Evolutionary conservation across 2,888 invertebrate species (phyloP).

Genomic region (Oligia fasciuncula): DNA sequence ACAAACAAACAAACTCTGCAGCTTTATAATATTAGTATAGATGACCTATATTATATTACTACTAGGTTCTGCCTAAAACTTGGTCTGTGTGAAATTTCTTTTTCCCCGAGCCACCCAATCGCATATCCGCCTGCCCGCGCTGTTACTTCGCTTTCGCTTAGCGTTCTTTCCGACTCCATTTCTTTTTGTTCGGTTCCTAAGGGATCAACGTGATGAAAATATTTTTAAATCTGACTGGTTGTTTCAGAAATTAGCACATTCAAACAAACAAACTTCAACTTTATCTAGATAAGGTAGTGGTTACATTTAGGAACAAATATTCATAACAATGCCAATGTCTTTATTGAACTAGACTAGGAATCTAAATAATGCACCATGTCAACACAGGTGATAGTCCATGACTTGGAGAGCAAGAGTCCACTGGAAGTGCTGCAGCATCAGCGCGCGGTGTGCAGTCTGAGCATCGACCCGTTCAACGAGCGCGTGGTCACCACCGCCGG

Average conservation of each 20-base stretch:
- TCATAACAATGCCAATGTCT: neutral
- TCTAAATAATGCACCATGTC: neutral
- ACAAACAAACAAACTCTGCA: too few relatives aligned
- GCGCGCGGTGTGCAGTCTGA: constrained; percentile 97
- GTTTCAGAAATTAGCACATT: neutral
- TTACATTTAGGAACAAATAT: neutral
- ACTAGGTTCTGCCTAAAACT: too few relatives aligned
- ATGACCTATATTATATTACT: too few relatives aligned
- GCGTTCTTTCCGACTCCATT: neutral
- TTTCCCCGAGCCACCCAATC: too few relatives aligned
- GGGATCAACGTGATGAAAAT: neutral
- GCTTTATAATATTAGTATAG: too few relatives aligned
- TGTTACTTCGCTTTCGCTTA: neutral
- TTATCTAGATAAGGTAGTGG: neutral
- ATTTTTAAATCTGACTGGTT: neutral
- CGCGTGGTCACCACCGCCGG: constrained; percentile 96
- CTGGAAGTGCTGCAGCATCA: constrained; percentile 95
- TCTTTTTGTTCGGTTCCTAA: neutral
- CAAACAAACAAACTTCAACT: neutral
- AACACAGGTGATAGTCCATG: constrained; percentile 96
- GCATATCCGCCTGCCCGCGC: too few relatives aligned
- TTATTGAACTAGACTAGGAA: neutral
- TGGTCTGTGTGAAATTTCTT: too few relatives aligned
- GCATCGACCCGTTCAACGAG: constrained; percentile 95
- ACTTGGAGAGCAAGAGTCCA: constrained; percentile 91